Evolutionary conservation across 2,797 vertebrate genomes (phyloP).

Genomic region (Danionella dracula): DNA sequence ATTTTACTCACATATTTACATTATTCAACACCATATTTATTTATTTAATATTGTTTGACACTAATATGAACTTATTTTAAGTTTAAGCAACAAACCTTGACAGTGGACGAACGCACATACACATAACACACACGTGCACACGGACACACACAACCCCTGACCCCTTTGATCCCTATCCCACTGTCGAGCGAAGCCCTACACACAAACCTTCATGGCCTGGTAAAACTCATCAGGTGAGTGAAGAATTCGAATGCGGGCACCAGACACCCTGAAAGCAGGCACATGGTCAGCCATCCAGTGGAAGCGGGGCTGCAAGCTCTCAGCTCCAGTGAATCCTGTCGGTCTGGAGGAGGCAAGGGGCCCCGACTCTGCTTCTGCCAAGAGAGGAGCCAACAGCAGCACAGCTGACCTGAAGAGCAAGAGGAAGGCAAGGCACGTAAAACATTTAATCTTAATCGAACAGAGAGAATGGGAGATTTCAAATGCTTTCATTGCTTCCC

Average conservation of each 20-base stretch:
- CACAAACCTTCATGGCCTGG: conserved; percentile 80
- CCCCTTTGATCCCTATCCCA: too few species aligned
- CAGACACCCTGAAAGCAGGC: conserved; percentile 85
- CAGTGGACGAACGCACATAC: too few species aligned
- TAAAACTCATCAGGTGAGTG: conserved; percentile 88
- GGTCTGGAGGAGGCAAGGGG: conserved; percentile 57
- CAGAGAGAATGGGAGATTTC: neutral
- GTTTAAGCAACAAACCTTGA: too few species aligned
- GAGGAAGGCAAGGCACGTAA: neutral
- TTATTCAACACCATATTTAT: too few species aligned
- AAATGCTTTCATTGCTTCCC: neutral
- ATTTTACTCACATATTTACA: too few species aligned
- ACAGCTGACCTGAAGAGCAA: conserved; percentile 76
- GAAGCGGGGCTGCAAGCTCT: conserved; percentile 70
- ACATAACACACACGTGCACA: too few species aligned
- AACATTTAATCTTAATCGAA: conserved; percentile 4
- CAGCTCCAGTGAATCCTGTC: conserved; percentile 68
- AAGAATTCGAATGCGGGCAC: conserved; percentile 77
- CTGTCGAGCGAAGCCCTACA: neutral
- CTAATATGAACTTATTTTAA: too few species aligned
- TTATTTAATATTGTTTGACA: too few species aligned
- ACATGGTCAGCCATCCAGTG: conserved; percentile 88
- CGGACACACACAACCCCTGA: too few species aligned
- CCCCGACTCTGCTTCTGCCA: conserved; percentile 72
- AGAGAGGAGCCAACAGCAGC: conserved; percentile 83